Evolutionary conservation across 2,888 invertebrate genomes (phyloP).

Genomic region (Acanthopleura granulata): DNA sequence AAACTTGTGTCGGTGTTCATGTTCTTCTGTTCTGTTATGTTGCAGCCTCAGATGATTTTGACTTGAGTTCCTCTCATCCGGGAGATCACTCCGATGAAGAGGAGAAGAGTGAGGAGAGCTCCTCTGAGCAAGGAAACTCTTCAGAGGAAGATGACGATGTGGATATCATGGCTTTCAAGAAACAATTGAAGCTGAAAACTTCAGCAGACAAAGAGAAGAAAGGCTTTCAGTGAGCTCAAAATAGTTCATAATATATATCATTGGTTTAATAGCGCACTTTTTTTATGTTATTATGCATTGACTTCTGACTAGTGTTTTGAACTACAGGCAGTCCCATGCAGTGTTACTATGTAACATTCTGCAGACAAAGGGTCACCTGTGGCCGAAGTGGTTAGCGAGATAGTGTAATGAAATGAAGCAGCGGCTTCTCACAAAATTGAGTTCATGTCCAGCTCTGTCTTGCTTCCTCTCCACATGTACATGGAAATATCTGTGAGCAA

Average conservation of each 20-base stretch:
- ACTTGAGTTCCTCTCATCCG: background rate
- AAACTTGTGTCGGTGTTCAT: background rate
- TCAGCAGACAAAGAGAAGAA: background rate
- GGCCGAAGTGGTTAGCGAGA: no score
- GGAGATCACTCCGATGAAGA: conserved; percentile 6
- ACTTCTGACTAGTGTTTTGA: background rate
- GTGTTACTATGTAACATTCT: no score
- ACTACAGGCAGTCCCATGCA: background rate
- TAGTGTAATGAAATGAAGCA: no score
- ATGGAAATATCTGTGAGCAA: no score
- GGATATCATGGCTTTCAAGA: conserved; percentile 17
- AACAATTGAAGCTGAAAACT: conserved; percentile 13
- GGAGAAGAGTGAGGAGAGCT: background rate
- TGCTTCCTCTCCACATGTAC: no score
- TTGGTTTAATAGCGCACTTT: no score
- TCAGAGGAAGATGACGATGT: background rate
- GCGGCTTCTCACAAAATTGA: no score
- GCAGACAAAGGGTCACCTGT: no score
- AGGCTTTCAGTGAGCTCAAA: background rate
- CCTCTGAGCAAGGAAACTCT: conserved; percentile 4
- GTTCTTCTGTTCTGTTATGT: background rate
- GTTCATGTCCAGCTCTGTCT: no score
- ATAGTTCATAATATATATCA: no score
- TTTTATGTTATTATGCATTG: no score
- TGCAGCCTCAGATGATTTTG: background rate